Conservation (phyloP, 2,888 invertebrate species). For the Drosophila mulleri region DNA sequence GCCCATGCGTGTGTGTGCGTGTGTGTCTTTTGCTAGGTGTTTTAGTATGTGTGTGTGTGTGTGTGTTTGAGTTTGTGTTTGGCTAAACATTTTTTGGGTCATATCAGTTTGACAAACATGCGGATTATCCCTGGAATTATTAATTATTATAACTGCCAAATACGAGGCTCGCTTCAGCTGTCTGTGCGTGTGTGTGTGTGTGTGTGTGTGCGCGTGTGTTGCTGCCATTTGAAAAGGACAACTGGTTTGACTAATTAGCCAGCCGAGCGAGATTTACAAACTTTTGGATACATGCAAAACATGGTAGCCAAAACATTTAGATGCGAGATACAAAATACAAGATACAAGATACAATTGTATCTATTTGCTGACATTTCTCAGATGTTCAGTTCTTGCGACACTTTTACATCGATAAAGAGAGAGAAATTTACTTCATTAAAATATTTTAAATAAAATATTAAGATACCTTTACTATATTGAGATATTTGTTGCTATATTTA, state of each 20-base stretch:
- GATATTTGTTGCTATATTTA: too few relatives aligned
- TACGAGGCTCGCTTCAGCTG: conserved; percentile 63
- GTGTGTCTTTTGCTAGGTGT: conserved; percentile 48
- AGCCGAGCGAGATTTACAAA: conserved; percentile 41
- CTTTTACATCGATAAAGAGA: neutral
- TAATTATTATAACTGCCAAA: conserved; percentile 77
- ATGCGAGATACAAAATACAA: conserved; percentile 4
- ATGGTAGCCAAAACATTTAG: conserved; percentile 11
- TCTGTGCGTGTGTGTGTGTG: conserved; percentile 18
- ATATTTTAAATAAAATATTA: too few relatives aligned
- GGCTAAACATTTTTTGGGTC: conserved; percentile 57
- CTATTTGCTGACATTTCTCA: conserved; percentile 6
- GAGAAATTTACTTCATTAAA: neutral
- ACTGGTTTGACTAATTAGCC: conserved; percentile 56
- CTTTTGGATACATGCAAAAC: conserved; percentile 28
- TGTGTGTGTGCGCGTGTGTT: conserved; percentile 12
- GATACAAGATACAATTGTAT: conserved; percentile 41
- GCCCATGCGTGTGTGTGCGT: neutral
- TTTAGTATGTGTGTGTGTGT: neutral
- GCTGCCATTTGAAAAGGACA: conserved; percentile 45
- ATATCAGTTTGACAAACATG: conserved; percentile 79
- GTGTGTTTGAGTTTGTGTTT: conserved; percentile 31
- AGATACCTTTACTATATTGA: too few relatives aligned
- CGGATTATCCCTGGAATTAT: conserved; percentile 80
- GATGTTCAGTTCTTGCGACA: neutral